Percentiles rank a stretch among this genome's conserved stretches.
Evolutionary conservation across 2,888 invertebrate species (phyloP).

Genomic region (Hetaerina titia): DNA sequence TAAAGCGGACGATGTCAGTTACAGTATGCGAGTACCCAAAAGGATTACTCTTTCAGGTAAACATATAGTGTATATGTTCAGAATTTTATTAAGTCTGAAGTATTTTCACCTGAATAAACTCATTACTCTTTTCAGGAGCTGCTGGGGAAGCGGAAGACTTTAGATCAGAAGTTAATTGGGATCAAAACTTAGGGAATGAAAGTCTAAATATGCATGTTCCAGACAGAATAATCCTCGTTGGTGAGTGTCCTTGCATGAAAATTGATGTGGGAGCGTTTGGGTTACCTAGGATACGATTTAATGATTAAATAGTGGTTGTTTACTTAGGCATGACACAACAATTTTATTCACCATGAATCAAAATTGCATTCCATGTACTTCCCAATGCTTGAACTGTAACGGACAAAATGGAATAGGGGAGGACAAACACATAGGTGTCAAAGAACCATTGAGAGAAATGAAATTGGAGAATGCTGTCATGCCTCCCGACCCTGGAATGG

Average conservation of each 20-base stretch:
- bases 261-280: neutral
- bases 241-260: constrained; percentile 80
- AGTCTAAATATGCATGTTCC: constrained; percentile 96
- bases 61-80: neutral
- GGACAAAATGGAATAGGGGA: constrained; percentile 78
- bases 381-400: neutral
- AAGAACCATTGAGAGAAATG: constrained; percentile 92
- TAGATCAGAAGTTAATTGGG: constrained; percentile 79
- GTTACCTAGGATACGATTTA: neutral
- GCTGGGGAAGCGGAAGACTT: constrained; percentile 67
- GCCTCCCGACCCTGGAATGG: constrained; percentile 84
- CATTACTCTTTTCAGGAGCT: constrained; percentile 64
- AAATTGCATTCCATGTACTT: neutral
- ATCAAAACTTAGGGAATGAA: constrained; percentile 83
- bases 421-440: constrained; percentile 82
- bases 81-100: neutral
- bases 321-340: neutral
- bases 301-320: neutral
- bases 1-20: constrained; percentile 88
- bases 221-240: constrained; percentile 93
- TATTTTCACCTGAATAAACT: neutral
- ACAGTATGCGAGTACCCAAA: constrained; percentile 90
- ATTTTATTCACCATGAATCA: constrained; percentile 14
- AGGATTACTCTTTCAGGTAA: constrained; percentile 86
- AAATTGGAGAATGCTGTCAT: constrained; percentile 90